Percentiles rank a stretch among this genome's conserved stretches.
phyloP scores from a whole-genome alignment of 2,888 invertebrate species.

The Idaea dimidiata region DNA sequence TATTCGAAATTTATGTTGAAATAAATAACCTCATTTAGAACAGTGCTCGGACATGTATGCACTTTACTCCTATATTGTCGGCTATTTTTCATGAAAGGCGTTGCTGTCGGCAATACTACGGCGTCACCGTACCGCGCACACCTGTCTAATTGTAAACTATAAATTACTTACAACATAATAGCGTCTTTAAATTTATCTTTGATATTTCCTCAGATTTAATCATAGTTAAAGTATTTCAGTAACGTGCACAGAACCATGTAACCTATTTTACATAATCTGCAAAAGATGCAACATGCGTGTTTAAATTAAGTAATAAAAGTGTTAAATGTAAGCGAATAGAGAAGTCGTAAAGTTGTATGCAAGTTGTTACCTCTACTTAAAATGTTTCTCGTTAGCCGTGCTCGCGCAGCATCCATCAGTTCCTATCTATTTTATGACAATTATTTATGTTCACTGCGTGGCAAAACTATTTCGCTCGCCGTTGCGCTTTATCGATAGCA shows the following conservation, averaged over 20 bases:
- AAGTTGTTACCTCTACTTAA: conserved; percentile 25
- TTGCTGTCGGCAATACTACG: conserved; percentile 39
- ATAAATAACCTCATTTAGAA: conserved; percentile 61
- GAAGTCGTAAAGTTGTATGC: conserved; percentile 19
- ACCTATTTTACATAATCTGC: conserved; percentile 43
- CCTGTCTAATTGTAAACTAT: conserved; percentile 51
- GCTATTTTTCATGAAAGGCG: conserved; percentile 57
- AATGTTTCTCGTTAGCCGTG: conserved; percentile 61
- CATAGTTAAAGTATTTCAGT: conserved; percentile 26
- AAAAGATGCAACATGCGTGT: conserved; percentile 40
- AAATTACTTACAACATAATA: conserved; percentile 52
- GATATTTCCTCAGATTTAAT: conserved; percentile 48
- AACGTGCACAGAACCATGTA: conserved; percentile 31
- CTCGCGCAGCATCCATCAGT: conserved; percentile 64
- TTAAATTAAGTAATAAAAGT: conserved; percentile 32
- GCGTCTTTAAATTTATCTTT: conserved; percentile 44
- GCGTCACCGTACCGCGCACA: conserved; percentile 38
- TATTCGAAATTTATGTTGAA: conserved; percentile 23
- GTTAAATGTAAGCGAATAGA: conserved; percentile 28
- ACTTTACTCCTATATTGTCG: conserved; percentile 57
- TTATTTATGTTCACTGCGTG: conserved; percentile 75
- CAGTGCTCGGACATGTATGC: conserved; percentile 50
- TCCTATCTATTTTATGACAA: conserved; percentile 78
- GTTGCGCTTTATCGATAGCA: conserved; percentile 80
- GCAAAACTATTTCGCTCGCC: conserved; percentile 78